Evolutionary conservation across 2,113 vertebrate genomes (phyloP), one percentile per base, ranked within the genome.

Genomic region (Crotophaga sulcirostris): DNA sequence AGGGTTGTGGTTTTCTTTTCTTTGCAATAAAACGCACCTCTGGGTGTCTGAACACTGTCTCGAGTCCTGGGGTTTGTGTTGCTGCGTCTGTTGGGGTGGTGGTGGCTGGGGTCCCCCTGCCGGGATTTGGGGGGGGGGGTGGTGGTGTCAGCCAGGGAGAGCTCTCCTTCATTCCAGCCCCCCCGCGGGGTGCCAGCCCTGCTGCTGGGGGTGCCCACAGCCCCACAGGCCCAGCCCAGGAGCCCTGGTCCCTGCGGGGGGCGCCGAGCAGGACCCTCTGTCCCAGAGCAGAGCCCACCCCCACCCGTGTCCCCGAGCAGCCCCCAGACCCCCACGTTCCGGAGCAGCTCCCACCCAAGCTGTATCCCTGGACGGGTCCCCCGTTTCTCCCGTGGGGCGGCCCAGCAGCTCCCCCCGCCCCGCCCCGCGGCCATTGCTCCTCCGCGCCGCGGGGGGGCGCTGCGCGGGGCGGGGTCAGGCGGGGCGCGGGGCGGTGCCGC

Each of bases 11-110:
- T 90, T 94, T 94, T 87, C 87, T 93, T 96, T 95, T 83, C 91
- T 94, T 96, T 91, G 94, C 96, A 97, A 91, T 95, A 97, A 97
- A 95, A 94, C 0, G 4, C 89, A 92, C 87, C 91, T 94, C 31
- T 31, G 47, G 76, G 90, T 95, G 91, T 79, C 44, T 72, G 59
- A 94, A 94, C 88, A 83, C 90, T 68, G 89, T 34, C 6, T 29
- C 0, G 29, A 9, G 36, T 74, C 67, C 29, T 75, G 40, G 90
- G 47, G 28, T 11, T 66, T n/a, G n/a, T n/a, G n/a, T n/a, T 2
- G 9, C 17, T 3, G 1, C 19, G 3, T n/a, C 40, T 38, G 0
- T 1, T 45, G 24, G 1, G 0, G 0, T 0, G 20, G 6, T 36
- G 40, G 20, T 11, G 38, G 21, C 54, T 18, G 8, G 6, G n/a